Conservation (phyloP, 2,888 invertebrate genomes). For the Heliconius sara region DNA sequence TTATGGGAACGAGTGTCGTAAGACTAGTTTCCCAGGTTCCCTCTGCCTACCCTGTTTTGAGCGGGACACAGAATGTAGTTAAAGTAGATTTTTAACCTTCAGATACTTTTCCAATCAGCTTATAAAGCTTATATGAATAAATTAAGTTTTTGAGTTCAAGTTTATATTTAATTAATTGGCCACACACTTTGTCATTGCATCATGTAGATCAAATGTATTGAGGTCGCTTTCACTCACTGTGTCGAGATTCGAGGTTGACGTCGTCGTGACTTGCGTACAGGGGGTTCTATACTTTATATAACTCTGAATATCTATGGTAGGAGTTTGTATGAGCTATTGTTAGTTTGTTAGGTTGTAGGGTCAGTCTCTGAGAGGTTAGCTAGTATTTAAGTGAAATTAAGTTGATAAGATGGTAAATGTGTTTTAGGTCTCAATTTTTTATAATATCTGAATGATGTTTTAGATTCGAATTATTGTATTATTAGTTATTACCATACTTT, state of each 20-base stretch:
- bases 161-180: constrained; percentile 24
- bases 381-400: neutral
- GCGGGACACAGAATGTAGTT: too few relatives aligned
- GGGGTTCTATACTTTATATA: neutral
- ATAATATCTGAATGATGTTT: too few relatives aligned
- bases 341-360: neutral
- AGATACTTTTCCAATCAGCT: neutral
- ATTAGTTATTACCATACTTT: neutral
- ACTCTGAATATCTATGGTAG: neutral
- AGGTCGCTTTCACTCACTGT: constrained; percentile 49
- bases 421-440: too few relatives aligned
- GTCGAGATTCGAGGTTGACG: constrained; percentile 47
- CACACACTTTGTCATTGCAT: constrained; percentile 36
- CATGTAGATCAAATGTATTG: constrained; percentile 41
- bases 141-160: constrained; percentile 16
- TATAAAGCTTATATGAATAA: constrained; percentile 17
- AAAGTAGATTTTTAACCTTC: neutral
- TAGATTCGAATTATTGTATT: too few relatives aligned
- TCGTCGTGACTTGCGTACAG: constrained; percentile 17
- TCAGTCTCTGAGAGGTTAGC: neutral
- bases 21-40: too few relatives aligned
- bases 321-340: neutral
- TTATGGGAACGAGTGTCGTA: too few relatives aligned
- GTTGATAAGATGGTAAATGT: neutral
- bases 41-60: too few relatives aligned